Conservation (phyloP, 2,113 vertebrate species). For the Dolichotis patagonum region DNA sequence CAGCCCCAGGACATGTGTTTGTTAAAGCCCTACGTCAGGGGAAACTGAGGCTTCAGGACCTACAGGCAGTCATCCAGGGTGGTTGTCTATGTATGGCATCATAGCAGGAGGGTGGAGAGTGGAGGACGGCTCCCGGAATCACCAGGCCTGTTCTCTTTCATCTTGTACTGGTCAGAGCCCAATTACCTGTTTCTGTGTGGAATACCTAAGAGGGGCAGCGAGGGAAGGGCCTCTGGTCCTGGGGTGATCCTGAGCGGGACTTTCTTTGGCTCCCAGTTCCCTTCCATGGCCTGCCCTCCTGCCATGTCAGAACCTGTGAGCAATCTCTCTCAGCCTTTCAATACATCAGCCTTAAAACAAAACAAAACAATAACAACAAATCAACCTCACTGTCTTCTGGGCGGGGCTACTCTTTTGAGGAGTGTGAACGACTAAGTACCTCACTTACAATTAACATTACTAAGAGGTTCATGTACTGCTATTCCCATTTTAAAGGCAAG, state of each 20-base stretch:
- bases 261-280: not conserved
- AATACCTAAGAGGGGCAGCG: not conserved
- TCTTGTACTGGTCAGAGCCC: not conserved
- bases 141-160: not conserved
- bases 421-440: not conserved
- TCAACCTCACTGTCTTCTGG: not conserved
- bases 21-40: not conserved
- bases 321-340: not conserved
- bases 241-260: not conserved
- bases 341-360: not conserved
- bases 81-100: not conserved
- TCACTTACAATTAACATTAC: conserved; percentile 18
- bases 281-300: not conserved
- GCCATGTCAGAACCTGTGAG: not conserved
- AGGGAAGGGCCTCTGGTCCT: not conserved
- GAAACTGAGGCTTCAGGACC: conserved; percentile 17
- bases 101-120: not conserved
- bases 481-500: conserved; percentile 26
- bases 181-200: conserved; percentile 1
- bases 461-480: not conserved
- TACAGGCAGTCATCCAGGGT: not conserved
- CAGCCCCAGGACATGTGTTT: not conserved
- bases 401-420: not conserved
- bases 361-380: too few species aligned
- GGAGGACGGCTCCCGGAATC: not conserved